Evolutionary conservation across 2,888 invertebrate species (phyloP).

Genomic region (Theretra japonica): DNA sequence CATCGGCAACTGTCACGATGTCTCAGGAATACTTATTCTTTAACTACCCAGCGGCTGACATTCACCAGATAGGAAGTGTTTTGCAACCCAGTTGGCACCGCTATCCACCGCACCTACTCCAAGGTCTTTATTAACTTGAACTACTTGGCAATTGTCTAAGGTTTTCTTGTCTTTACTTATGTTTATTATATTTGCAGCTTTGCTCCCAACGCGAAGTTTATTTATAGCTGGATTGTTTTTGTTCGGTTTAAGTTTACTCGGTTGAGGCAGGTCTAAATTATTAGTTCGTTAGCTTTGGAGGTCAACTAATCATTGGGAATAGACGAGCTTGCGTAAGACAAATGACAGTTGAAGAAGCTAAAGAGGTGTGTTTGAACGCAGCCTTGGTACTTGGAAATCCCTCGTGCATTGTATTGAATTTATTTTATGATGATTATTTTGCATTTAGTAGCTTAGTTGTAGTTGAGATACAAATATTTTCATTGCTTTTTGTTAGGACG

Average conservation of each 20-base stretch:
- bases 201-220: background rate
- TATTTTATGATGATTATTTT: too few relatives aligned
- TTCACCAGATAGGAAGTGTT: constrained; percentile 48
- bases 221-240: background rate
- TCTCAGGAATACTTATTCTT: constrained; percentile 31
- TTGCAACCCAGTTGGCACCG: constrained; percentile 41
- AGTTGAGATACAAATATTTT: too few relatives aligned
- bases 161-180: constrained; percentile 38
- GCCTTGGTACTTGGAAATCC: too few relatives aligned
- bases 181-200: constrained; percentile 33
- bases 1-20: constrained; percentile 4
- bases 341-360: background rate
- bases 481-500: too few relatives aligned
- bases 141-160: constrained; percentile 39
- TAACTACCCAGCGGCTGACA: constrained; percentile 35
- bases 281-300: background rate
- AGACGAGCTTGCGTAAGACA: background rate
- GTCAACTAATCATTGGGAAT: background rate
- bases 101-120: constrained; percentile 17
- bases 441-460: too few relatives aligned
- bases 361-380: too few relatives aligned
- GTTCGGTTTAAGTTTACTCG: background rate
- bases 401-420: too few relatives aligned
- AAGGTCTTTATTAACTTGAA: constrained; percentile 36
- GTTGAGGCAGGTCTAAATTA: background rate